Evolutionary conservation across 2,113 vertebrate genomes (phyloP), one percentile per base, ranked within the genome.

Genomic region (Varanus komodoensis): DNA sequence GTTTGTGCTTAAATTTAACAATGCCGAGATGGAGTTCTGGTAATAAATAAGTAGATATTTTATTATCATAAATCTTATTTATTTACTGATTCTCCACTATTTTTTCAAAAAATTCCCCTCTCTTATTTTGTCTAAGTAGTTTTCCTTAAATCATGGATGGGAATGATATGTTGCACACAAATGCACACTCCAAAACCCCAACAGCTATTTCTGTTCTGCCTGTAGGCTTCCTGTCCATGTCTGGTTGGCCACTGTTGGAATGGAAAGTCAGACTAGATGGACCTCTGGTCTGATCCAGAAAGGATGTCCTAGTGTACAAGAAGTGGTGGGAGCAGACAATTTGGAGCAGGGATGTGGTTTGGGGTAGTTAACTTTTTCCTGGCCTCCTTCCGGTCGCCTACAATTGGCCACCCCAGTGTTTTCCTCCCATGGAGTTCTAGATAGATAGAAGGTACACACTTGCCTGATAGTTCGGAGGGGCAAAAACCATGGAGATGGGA

Each of bases 21-120:
- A 78, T 94, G 81, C 90, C 94, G 89, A 89, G 84, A 91, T 82
- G 78, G 91, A 84, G 61, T 6, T 77, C 50, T 54, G 87, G n/a
- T 82, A 92, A 88, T 87, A 61, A 3, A 84, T 82, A 90, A 19
- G 32, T 27, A 25, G 32, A 89, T 84, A 15, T 79, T 87, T 67
- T 79, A 52, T 79, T 86, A 25, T 68, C 61, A 57, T 64, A 78
- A 48, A 78, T 48, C 54, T 73, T 21, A 4, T 11, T 61, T 44
- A 44, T 44, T 25, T 29, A 4, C 12, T 67, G 44, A 84, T 25
- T 87, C 82, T 74, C 0, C 1, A 34, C 9, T 0, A 1, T 3
- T n/a, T 83, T 88, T 44, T 29, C 83, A 25, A 86, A 75, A 44
- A 44, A 44, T 44, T 2, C 23, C 48, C 7, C 27, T 52, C 4